Conservation (phyloP, 2,797 vertebrate species). For the Scarus forsteni region DNA sequence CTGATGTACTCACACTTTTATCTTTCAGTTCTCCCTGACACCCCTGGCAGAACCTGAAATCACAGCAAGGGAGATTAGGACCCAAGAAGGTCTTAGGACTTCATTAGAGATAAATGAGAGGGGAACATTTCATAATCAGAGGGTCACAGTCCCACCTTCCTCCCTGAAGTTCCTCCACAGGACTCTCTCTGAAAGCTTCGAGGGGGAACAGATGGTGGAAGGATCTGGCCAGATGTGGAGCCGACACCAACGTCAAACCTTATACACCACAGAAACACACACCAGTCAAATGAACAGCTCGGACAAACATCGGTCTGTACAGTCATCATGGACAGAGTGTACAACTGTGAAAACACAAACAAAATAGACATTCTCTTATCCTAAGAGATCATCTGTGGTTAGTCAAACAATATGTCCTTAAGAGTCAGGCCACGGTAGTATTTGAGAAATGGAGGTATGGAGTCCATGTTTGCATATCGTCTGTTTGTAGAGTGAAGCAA, state of each 20-base stretch:
- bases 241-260: constrained; percentile 96
- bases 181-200: constrained; percentile 88
- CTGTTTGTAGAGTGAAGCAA: too few species aligned
- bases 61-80: constrained; percentile 6
- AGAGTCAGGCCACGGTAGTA: too few species aligned
- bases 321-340: too few species aligned
- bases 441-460: too few species aligned
- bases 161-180: constrained; percentile 81
- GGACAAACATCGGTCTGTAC: too few species aligned
- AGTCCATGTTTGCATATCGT: too few species aligned
- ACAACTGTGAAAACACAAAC: neutral
- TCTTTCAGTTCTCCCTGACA: constrained; percentile 94
- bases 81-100: too few species aligned
- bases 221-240: constrained; percentile 96
- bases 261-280: constrained; percentile 11
- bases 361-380: too few species aligned
- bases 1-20: constrained; percentile 86
- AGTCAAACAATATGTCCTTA: too few species aligned
- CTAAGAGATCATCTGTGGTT: too few species aligned
- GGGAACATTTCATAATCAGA: neutral
- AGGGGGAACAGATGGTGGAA: constrained; percentile 98
- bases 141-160: constrained; percentile 81
- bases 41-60: constrained; percentile 90
- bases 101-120: too few species aligned
- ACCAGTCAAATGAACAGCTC: neutral